phyloP scores from a whole-genome alignment of 2,113 vertebrate species.

The Crotalus tigris region DNA sequence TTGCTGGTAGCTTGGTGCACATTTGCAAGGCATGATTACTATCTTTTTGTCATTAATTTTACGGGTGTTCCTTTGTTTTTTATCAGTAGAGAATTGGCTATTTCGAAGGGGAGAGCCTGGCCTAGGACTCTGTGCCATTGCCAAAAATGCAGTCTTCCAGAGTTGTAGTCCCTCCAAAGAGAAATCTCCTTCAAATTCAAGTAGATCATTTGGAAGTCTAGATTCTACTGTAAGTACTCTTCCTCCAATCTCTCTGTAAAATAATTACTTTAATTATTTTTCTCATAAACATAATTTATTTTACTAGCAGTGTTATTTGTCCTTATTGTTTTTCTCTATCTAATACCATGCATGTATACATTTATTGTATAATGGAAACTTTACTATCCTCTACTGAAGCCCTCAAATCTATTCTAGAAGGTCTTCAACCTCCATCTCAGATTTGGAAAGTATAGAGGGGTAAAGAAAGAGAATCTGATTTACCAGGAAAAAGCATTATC shows the following conservation, averaged over 20 bases:
- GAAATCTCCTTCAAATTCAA: conserved; percentile 91
- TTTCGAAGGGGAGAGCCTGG: conserved; percentile 70
- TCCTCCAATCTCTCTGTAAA: conserved; percentile 87
- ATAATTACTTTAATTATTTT: conserved; percentile 55
- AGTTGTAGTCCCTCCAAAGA: conserved; percentile 89
- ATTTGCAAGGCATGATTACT: conserved; percentile 91
- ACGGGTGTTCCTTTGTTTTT: conserved; percentile 60
- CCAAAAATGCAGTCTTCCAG: conserved; percentile 95
- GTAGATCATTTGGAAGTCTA: conserved; percentile 82
- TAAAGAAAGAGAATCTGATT: not conserved
- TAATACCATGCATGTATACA: not conserved
- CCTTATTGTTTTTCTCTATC: not conserved
- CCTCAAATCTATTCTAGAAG: not conserved
- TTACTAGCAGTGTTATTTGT: not conserved
- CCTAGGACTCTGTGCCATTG: conserved; percentile 83
- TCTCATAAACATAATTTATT: conserved; percentile 27
- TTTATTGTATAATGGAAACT: not conserved
- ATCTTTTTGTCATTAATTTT: conserved; percentile 85
- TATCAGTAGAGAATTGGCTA: conserved; percentile 56
- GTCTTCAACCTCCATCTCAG: not conserved
- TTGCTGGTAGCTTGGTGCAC: conserved; percentile 84
- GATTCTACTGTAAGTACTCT: conserved; percentile 85
- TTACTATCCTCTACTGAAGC: not conserved
- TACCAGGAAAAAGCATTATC: not conserved
- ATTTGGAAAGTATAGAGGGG: not conserved